Evolutionary conservation across 2,888 invertebrate genomes (phyloP).

Genomic region (Tridacna crocea): DNA sequence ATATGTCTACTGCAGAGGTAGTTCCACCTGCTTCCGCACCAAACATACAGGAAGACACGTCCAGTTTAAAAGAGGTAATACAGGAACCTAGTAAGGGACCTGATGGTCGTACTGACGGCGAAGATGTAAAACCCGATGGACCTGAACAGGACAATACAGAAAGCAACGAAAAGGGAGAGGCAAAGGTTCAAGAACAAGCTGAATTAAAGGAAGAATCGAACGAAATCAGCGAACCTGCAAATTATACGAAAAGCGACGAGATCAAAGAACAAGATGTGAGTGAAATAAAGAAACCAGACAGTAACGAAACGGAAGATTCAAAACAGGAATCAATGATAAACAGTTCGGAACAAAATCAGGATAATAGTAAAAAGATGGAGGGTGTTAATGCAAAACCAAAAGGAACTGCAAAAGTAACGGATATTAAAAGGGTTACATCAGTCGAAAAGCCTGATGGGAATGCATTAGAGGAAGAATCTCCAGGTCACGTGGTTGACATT

Average conservation of each 20-base stretch:
- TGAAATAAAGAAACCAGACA: background rate
- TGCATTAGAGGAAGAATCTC: conserved; percentile 15
- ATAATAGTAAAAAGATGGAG: conserved; percentile 18
- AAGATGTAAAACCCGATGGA: conserved; percentile 25
- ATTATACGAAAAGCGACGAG: background rate
- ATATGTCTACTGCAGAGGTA: conserved; percentile 64
- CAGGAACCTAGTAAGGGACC: conserved; percentile 27
- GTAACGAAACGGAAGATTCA: background rate
- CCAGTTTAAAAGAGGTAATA: conserved; percentile 14
- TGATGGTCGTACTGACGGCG: conserved; percentile 37
- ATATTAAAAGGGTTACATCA: conserved; percentile 39
- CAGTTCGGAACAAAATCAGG: conserved; percentile 18
- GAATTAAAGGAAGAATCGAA: background rate
- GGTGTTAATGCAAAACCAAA: conserved; percentile 24
- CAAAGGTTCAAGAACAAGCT: background rate
- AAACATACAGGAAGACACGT: conserved; percentile 31
- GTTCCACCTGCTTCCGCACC: conserved; percentile 44
- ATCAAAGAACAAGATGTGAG: background rate
- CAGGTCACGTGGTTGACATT: conserved; percentile 56
- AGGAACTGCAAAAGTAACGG: conserved; percentile 47
- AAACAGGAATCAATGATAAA: conserved; percentile 10
- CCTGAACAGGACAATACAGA: background rate
- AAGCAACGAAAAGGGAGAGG: background rate
- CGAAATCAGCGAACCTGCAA: background rate
- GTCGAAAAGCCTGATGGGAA: conserved; percentile 2